Percentiles rank a stretch among this genome's conserved stretches.
phyloP scores from a whole-genome alignment of 2,797 vertebrate species.

The Eulemur albifrons region DNA sequence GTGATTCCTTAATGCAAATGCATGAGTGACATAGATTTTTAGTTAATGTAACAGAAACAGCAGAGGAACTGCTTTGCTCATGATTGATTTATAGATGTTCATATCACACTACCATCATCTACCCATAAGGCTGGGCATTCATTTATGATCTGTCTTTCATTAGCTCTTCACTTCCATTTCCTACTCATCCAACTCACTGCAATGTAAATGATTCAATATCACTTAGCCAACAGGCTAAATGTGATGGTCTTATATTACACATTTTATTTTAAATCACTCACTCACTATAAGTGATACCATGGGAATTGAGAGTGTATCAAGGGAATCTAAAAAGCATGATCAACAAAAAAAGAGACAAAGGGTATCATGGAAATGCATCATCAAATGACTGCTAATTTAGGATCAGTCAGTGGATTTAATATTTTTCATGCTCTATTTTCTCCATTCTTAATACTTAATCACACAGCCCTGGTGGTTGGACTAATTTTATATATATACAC shows the following conservation, averaged over 20 bases:
- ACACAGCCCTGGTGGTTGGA: background rate
- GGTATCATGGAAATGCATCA: background rate
- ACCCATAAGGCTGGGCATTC: background rate
- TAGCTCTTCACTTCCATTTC: background rate
- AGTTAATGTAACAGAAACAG: background rate
- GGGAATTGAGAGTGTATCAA: background rate
- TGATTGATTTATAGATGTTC: background rate
- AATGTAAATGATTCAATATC: background rate
- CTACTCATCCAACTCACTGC: background rate
- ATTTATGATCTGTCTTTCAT: background rate
- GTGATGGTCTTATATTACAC: background rate
- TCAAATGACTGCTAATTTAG: background rate
- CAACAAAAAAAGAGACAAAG: background rate
- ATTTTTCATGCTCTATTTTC: background rate
- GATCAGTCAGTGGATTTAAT: background rate
- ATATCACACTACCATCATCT: background rate
- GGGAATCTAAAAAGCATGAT: background rate
- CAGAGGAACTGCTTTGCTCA: background rate
- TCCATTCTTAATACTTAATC: background rate
- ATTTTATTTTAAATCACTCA: conserved; percentile 30
- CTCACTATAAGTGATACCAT: background rate
- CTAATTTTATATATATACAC: background rate
- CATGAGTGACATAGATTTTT: background rate
- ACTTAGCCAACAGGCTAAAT: background rate
- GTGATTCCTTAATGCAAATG: background rate